These are phyloP conservation scores for Mallotus villosus DNA, from an alignment of 2,797 vertebrate species.

Conservation along the genomic window DNA sequence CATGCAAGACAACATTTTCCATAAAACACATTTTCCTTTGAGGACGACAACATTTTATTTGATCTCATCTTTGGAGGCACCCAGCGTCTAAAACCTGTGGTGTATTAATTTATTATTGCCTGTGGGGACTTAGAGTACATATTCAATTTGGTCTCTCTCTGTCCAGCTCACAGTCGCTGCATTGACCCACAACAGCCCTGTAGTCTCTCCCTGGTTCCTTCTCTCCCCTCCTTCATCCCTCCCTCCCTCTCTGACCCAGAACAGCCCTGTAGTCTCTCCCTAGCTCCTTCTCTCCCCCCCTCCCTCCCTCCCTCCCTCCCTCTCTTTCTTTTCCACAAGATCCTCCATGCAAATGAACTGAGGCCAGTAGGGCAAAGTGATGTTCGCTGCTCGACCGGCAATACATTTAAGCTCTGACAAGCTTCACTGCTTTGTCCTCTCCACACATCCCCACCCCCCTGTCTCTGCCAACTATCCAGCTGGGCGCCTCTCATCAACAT, in stretches of 20 bases:
- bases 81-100: no score
- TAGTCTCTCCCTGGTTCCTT: background rate
- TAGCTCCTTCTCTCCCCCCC: background rate
- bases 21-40: no score
- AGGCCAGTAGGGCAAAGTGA: slow-evolving; percentile 47
- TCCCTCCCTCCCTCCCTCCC: background rate
- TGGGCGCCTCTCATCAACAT: slow-evolving; percentile 56
- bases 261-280: background rate
- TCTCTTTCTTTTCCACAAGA: slow-evolving; percentile 5
- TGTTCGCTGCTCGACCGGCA: slow-evolving; percentile 57
- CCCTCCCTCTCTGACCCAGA: slow-evolving; percentile 13
- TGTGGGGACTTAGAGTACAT: no score
- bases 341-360: slow-evolving; percentile 48
- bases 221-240: background rate
- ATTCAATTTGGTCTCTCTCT: background rate
- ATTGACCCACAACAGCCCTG: slow-evolving; percentile 7
- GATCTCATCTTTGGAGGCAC: no score
- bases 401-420: slow-evolving; percentile 72
- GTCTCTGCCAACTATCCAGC: slow-evolving; percentile 62
- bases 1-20: no score
- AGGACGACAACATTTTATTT: no score
- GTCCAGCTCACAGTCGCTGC: slow-evolving; percentile 6
- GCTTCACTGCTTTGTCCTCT: slow-evolving; percentile 57
- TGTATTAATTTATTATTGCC: no score
- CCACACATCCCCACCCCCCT: slow-evolving; percentile 28